Base-by-base conservation (phyloP, 2,113 vertebrate species). In the Proterorhinus semilunaris region DNA sequence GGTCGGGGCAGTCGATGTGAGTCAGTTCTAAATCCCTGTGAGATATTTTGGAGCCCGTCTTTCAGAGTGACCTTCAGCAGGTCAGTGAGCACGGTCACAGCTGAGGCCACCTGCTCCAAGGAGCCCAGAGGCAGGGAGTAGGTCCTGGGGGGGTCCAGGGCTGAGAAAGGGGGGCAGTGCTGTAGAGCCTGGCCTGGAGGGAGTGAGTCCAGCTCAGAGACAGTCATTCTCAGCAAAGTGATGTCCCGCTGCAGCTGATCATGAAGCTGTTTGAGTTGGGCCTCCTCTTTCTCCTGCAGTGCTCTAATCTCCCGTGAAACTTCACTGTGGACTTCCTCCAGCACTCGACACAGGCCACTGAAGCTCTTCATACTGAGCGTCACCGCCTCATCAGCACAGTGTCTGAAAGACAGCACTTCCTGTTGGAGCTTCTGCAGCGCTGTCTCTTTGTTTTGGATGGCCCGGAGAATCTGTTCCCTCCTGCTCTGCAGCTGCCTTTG, bases 351-450 rank as follows among this genome's bases (percentile, higher is more conserved):
- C 57, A 44, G 27, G 13, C 13, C 6, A 59, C 12, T n/a, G 13
- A 59, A n/a, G 36, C 57, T 6, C 13, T 59, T 12, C 57, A 44
- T 36, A 59, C 57, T 59, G 57, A 43, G 57, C 12, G 15, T 59
- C 36, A 59, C 36, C 8, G 13, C 36, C 8, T 59, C 36, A 6
- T 59, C 57, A 43, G 57, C 57, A 44, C 11, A n/a, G 13, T 11
- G 57, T 11, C 27, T 43, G 1, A 59, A 12, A 27, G 57, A 6
- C 36, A 43, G 11, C 42, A 7, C 57, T 2, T 42, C 57, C 36
- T 59, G 57, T 11, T 59, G 57, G 36, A 59, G 57, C 36, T 13
- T 59, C 57, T 59, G 11, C 57, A 42, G 57, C 12, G 42, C 58
- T 61, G 7, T 15, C 42, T 44, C 58, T 61, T 13, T 61, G 42